Percentiles rank a stretch among this genome's conserved stretches.
phyloP scores from a whole-genome alignment of 1,140 invertebrate genomes.

The Amphibalanus amphitrite region DNA sequence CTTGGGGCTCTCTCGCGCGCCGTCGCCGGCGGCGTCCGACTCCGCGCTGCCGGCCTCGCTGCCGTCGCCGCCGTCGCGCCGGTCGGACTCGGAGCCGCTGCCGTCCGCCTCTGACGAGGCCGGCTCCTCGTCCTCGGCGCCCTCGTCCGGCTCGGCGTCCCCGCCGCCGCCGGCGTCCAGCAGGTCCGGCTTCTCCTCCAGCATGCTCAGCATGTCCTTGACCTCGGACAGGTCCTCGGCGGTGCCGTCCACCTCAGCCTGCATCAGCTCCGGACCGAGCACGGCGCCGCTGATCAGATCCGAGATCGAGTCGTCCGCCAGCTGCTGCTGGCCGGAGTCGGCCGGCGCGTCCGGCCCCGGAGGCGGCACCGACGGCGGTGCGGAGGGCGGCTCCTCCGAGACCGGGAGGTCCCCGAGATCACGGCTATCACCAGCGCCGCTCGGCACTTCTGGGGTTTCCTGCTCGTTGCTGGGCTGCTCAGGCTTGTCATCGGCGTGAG shows the following conservation, averaged over 20 bases:
- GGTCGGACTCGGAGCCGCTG: slow-evolving; percentile 6
- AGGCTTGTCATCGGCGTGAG: too few relatives aligned
- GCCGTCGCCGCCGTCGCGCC: not conserved
- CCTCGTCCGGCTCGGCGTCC: slow-evolving; percentile 6
- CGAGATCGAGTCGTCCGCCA: not conserved
- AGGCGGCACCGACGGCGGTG: not conserved
- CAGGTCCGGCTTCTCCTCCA: not conserved
- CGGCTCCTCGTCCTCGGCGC: slow-evolving; percentile 6
- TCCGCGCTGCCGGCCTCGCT: not conserved
- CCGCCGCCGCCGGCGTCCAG: not conserved
- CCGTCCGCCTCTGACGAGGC: slow-evolving; percentile 1
- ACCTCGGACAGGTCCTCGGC: slow-evolving; percentile 2
- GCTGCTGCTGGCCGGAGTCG: too few relatives aligned
- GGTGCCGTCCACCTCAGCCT: not conserved
- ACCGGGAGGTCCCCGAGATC: not conserved
- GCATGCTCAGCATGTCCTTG: slow-evolving; percentile 5
- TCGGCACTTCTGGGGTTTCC: too few relatives aligned
- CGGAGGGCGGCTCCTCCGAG: not conserved
- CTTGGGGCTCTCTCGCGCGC: slow-evolving; percentile 4
- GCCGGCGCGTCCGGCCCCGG: too few relatives aligned
- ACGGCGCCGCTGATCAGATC: not conserved
- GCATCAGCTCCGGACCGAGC: not conserved
- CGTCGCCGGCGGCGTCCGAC: not conserved
- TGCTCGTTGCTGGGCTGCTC: too few relatives aligned
- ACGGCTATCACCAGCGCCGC: not conserved